Percentiles rank a stretch among this genome's conserved stretches.
phyloP scores from a whole-genome alignment of 1,140 invertebrate genomes.

The Vanessa tameamea region DNA sequence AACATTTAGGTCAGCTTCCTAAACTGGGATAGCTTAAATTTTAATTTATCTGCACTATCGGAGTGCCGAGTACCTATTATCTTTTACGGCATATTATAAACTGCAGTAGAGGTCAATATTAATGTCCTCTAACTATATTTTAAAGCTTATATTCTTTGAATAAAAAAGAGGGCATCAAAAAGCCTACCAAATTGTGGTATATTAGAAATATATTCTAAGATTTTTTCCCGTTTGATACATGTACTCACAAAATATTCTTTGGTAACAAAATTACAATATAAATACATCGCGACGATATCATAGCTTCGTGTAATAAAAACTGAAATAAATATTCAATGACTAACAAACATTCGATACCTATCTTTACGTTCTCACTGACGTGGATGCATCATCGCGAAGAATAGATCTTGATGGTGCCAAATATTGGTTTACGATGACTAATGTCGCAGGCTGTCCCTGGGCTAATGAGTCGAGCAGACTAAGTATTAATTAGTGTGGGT shows the following conservation, averaged over 20 bases:
- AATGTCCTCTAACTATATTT: background rate
- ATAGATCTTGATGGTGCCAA: constrained; percentile 57
- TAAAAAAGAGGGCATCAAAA: no score
- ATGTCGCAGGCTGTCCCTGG: constrained; percentile 36
- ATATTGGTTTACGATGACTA: constrained; percentile 43
- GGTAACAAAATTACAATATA: constrained; percentile 1
- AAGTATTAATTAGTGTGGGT: constrained; percentile 45
- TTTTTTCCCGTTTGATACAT: background rate
- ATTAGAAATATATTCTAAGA: background rate
- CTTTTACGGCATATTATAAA: constrained; percentile 33
- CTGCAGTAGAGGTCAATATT: constrained; percentile 13
- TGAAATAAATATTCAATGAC: constrained; percentile 45
- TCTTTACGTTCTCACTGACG: constrained; percentile 27
- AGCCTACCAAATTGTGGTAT: background rate
- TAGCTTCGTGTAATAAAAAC: constrained; percentile 26
- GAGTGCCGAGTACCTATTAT: constrained; percentile 19
- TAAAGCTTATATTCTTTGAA: no score
- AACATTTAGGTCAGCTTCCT: constrained; percentile 33
- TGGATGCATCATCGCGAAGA: constrained; percentile 54
- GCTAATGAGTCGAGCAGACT: constrained; percentile 36
- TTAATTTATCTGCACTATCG: constrained; percentile 30
- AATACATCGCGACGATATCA: constrained; percentile 4
- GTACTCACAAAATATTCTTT: background rate
- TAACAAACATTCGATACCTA: constrained; percentile 40
- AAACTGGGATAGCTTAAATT: constrained; percentile 36